Conservation (phyloP, 1,140 invertebrate species). For the Drosophila suzukii region DNA sequence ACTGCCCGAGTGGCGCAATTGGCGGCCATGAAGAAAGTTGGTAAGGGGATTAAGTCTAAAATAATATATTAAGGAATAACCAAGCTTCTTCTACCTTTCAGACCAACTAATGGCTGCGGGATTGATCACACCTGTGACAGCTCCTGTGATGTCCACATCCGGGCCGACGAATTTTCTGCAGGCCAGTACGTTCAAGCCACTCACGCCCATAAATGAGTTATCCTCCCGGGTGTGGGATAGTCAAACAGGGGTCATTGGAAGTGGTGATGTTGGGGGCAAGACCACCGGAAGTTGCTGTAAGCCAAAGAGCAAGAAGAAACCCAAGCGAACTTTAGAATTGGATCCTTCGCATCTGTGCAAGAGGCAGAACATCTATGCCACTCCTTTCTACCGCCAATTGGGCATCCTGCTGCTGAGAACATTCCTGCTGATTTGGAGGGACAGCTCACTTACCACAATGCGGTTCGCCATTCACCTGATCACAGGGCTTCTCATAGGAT, state of each 20-base stretch:
- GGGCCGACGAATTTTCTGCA: slow-evolving; percentile 15
- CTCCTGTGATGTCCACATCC: slow-evolving; percentile 66
- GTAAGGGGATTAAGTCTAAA: slow-evolving; percentile 19
- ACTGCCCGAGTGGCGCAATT: slow-evolving; percentile 59
- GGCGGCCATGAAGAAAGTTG: slow-evolving; percentile 70
- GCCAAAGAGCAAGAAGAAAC: slow-evolving; percentile 69
- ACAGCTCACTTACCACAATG: slow-evolving; percentile 88
- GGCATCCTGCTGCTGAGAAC: slow-evolving; percentile 87
- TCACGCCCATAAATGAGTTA: slow-evolving; percentile 73
- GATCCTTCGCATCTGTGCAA: slow-evolving; percentile 77
- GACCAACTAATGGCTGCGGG: slow-evolving; percentile 83
- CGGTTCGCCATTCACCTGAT: slow-evolving; percentile 90
- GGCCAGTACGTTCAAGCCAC: slow-evolving; percentile 49
- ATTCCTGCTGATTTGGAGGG: slow-evolving; percentile 86
- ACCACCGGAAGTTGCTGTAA: slow-evolving; percentile 53
- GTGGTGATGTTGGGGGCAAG: slow-evolving; percentile 13
- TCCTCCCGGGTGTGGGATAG: slow-evolving; percentile 68
- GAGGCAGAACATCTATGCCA: slow-evolving; percentile 85
- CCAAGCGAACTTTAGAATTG: slow-evolving; percentile 56
- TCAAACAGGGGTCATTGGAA: slow-evolving; percentile 36
- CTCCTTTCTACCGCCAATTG: slow-evolving; percentile 89
- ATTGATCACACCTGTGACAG: slow-evolving; percentile 85
- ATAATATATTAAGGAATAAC: too few relatives aligned
- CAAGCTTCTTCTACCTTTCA: slow-evolving; percentile 1
- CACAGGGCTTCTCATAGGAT: slow-evolving; percentile 92